Percentiles rank a stretch among this genome's conserved stretches.
Conservation (phyloP, 2,888 invertebrate genomes). For the Anagyrus pseudococci region DNA sequence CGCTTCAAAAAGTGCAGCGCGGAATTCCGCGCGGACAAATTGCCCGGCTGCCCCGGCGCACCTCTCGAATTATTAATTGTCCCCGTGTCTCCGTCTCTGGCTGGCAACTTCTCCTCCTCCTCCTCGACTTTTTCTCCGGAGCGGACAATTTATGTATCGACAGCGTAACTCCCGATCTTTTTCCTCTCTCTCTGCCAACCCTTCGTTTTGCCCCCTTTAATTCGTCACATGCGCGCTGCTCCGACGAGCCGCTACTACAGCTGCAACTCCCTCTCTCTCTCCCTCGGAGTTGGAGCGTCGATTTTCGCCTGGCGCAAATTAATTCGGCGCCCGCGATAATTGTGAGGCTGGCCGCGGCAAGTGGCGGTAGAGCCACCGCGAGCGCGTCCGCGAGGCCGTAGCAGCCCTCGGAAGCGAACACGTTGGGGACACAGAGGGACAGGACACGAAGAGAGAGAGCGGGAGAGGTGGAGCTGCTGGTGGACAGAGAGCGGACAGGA, state of each 20-base stretch:
- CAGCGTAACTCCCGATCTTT: slow-evolving; percentile 53
- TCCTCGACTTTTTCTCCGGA: slow-evolving; percentile 42
- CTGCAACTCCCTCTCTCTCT: neutral
- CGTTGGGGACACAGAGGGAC: too few species aligned
- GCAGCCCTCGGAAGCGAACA: too few species aligned
- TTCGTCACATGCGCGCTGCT: slow-evolving; percentile 30
- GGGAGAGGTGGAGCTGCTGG: too few species aligned
- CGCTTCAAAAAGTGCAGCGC: slow-evolving; percentile 43
- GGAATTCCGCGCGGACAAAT: slow-evolving; percentile 58
- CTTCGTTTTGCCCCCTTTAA: slow-evolving; percentile 28
- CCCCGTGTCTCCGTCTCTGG: slow-evolving; percentile 21
- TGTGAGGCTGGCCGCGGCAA: slow-evolving; percentile 37
- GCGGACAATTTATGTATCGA: slow-evolving; percentile 39
- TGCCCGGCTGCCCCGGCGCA: slow-evolving; percentile 43
- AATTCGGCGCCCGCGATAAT: slow-evolving; percentile 40
- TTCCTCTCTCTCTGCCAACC: slow-evolving; percentile 28
- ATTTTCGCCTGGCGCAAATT: slow-evolving; percentile 29
- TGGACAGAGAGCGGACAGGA: slow-evolving; percentile 45
- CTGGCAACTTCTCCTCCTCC: too few species aligned
- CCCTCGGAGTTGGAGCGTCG: neutral
- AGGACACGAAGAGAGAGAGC: too few species aligned
- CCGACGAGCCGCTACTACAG: too few species aligned
- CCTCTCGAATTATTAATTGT: slow-evolving; percentile 59
- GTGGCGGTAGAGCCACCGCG: slow-evolving; percentile 36
- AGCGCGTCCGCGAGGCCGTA: slow-evolving; percentile 25